Conservation (phyloP, 2,113 vertebrate species). For the Phoenicopterus ruber region DNA sequence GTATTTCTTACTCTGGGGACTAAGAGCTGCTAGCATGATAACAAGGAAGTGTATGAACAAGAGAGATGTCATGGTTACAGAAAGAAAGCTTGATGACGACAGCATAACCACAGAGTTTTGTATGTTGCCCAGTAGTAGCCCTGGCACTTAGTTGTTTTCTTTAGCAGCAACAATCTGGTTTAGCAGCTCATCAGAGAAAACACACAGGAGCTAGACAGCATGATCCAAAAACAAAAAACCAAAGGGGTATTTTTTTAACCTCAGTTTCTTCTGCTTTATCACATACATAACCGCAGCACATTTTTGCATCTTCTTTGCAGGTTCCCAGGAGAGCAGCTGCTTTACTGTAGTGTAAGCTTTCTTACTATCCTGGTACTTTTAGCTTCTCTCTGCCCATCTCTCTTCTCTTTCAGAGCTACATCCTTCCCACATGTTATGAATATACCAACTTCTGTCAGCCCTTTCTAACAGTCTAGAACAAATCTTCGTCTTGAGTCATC, state of each 20-base stretch:
- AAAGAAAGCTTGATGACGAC: not conserved
- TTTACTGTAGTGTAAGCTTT: not conserved
- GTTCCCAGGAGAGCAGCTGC: conserved; percentile 21
- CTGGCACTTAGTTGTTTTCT: conserved; percentile 21
- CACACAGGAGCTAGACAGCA: not conserved
- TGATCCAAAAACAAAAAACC: conserved; percentile 24
- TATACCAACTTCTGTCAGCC: not conserved
- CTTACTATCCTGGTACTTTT: not conserved
- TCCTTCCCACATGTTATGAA: not conserved
- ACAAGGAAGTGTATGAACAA: not conserved
- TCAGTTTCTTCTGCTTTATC: conserved; percentile 50
- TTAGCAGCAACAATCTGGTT: not conserved
- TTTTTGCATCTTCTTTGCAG: conserved; percentile 40
- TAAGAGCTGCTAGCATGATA: not conserved
- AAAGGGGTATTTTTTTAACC: conserved; percentile 25
- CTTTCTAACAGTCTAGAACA: not conserved
- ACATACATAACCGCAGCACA: not conserved
- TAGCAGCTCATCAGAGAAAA: conserved; percentile 12
- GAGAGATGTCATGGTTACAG: not conserved
- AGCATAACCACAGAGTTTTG: not conserved
- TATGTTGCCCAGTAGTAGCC: not conserved
- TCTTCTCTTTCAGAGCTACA: not conserved
- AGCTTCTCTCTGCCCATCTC: not conserved
- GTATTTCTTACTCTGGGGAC: not conserved
- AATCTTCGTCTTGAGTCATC: not conserved